phyloP scores from a whole-genome alignment of 2,113 vertebrate genomes.

The Callipepla squamata region DNA sequence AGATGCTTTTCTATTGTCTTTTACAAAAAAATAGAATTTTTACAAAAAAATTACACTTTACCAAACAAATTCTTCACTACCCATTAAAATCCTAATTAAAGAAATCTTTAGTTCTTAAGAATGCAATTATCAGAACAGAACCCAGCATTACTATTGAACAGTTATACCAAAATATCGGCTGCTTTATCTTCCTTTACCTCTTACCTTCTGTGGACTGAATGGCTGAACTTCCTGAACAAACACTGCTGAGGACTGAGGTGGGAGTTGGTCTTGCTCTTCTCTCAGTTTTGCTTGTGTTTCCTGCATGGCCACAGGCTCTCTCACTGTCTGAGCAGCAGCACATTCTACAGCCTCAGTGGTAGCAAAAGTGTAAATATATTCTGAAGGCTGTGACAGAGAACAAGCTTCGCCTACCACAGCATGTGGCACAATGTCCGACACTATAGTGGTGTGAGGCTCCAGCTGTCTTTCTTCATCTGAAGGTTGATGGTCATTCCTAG shows the following conservation, averaged over 20 bases:
- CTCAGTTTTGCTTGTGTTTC: slow-evolving; percentile 53
- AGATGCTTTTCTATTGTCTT: not conserved
- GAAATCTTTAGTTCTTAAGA: not conserved
- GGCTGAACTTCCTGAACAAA: slow-evolving; percentile 68
- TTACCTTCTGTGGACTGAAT: slow-evolving; percentile 67
- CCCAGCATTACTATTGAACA: accelerated
- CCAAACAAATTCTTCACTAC: not conserved
- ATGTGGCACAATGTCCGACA: slow-evolving; percentile 68
- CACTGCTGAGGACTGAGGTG: slow-evolving; percentile 36
- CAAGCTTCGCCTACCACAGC: slow-evolving; percentile 65
- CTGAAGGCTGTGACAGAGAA: slow-evolving; percentile 64
- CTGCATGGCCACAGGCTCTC: slow-evolving; percentile 42
- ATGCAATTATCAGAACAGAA: not conserved
- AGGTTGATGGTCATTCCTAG: slow-evolving; percentile 17
- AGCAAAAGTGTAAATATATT: slow-evolving; percentile 64
- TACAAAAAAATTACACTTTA: not conserved
- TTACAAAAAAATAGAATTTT: not conserved
- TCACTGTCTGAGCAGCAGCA: slow-evolving; percentile 1
- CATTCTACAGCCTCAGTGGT: slow-evolving; percentile 53
- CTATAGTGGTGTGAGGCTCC: slow-evolving; percentile 64
- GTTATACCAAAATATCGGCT: not conserved
- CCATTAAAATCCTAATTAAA: not conserved
- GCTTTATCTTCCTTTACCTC: not conserved
- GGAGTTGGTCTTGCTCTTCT: slow-evolving; percentile 53
- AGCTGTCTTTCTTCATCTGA: slow-evolving; percentile 58